Evolutionary conservation across 2,113 vertebrate species (phyloP).

Genomic region (Apodemus sylvaticus): DNA sequence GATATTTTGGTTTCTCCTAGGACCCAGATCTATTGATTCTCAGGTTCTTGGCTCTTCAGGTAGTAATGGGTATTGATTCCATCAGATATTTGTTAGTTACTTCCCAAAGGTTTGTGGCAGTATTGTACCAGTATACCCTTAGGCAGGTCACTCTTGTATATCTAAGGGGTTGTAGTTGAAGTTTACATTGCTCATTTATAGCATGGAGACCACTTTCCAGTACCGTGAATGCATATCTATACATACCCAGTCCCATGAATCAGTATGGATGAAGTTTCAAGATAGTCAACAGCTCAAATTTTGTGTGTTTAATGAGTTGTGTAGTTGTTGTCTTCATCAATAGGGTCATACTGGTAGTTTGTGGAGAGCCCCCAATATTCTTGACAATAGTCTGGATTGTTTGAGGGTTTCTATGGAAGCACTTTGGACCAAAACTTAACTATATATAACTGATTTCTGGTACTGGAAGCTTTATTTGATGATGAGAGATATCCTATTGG

Average conservation of each 20-base stretch:
- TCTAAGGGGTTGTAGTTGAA: neutral
- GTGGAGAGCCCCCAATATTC: neutral
- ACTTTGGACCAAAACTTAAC: neutral
- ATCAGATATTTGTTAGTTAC: neutral
- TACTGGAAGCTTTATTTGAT: neutral
- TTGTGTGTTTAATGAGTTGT: neutral
- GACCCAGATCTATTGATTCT: too few species aligned
- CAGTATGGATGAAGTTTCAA: neutral
- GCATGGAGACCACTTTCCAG: neutral
- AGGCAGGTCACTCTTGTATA: neutral
- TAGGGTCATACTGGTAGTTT: neutral
- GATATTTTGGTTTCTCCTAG: too few species aligned
- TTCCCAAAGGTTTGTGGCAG: neutral
- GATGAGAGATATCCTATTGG: neutral
- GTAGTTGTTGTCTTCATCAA: neutral
- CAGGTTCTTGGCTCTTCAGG: neutral
- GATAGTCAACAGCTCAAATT: neutral
- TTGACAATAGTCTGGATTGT: neutral
- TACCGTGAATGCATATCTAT: neutral
- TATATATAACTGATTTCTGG: neutral
- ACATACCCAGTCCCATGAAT: neutral
- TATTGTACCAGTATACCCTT: neutral
- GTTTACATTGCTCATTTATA: neutral
- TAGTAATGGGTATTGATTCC: neutral
- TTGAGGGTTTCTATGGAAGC: neutral